A percentile compares a stretch with the other conserved stretches of the same genome.
phyloP scores from a whole-genome alignment of 1,140 invertebrate species.

The Holcopasites calliopsidis region DNA sequence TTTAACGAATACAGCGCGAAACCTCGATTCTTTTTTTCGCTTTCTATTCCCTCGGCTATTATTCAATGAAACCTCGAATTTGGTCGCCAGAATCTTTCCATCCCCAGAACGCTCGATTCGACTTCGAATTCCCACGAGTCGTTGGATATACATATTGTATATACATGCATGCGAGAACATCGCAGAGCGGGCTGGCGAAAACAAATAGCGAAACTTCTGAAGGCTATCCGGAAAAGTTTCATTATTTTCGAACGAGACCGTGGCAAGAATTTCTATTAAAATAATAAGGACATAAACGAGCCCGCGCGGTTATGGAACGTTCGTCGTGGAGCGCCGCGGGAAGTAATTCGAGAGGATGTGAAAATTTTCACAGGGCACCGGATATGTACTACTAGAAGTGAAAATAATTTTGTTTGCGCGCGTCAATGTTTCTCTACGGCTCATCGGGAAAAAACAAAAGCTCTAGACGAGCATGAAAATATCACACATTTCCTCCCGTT shows the following conservation, averaged over 20 bases:
- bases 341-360: constrained; percentile 4
- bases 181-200: constrained; percentile 26
- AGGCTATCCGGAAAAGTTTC: constrained; percentile 46
- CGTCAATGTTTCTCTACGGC: neutral
- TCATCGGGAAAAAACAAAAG: neutral
- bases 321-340: neutral
- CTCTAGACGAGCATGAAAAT: neutral
- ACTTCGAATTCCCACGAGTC: constrained; percentile 24
- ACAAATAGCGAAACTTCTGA: constrained; percentile 52
- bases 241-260: constrained; percentile 55
- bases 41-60: neutral
- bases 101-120: constrained; percentile 1
- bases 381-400: no score
- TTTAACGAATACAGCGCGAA: constrained; percentile 25
- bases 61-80: constrained; percentile 24
- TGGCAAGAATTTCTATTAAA: constrained; percentile 58
- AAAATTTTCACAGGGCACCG: neutral
- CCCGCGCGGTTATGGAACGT: constrained; percentile 11
- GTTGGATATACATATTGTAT: constrained; percentile 6
- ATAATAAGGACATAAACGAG: constrained; percentile 42
- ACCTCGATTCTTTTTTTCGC: neutral
- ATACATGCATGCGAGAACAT: constrained; percentile 1
- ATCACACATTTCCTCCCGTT: neutral
- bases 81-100: constrained; percentile 14
- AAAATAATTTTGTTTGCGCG: neutral